These are phyloP conservation scores for Thereva nobilitata DNA, from an alignment of 2,888 invertebrate genomes.

Conservation along the genomic window DNA sequence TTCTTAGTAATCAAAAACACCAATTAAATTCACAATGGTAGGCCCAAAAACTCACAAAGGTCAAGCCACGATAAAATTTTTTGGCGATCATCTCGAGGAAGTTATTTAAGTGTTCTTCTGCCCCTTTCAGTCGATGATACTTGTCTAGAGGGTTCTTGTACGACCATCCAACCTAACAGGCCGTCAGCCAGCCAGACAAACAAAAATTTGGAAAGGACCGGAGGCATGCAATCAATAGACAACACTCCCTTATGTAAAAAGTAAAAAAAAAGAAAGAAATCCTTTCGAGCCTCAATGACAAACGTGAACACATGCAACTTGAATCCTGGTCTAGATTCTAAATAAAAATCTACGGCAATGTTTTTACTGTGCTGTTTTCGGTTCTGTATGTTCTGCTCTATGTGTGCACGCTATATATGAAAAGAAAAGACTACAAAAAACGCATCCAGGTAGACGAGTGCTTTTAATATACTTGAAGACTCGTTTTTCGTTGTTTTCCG, in stretches of 20 bases:
- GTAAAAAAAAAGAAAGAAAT: too few relatives aligned
- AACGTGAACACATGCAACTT: too few relatives aligned
- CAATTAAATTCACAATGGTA: too few relatives aligned
- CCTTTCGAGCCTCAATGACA: too few relatives aligned
- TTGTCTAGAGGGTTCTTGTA: constrained; percentile 22
- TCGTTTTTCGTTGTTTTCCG: constrained; percentile 38
- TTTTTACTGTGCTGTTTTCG: background rate
- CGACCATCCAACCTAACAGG: constrained; percentile 12
- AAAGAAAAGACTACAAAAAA: constrained; percentile 35
- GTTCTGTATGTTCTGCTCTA: background rate
- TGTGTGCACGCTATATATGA: background rate
- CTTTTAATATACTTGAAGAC: constrained; percentile 41
- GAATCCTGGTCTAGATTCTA: too few relatives aligned
- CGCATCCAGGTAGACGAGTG: constrained; percentile 37
- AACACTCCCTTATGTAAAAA: too few relatives aligned
- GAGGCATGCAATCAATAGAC: constrained; percentile 12
- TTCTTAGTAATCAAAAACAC: too few relatives aligned
- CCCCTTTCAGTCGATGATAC: constrained; percentile 22
- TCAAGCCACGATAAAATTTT: background rate
- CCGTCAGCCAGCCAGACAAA: background rate
- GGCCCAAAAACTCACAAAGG: too few relatives aligned
- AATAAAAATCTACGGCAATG: constrained; percentile 1
- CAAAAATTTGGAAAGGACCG: background rate
- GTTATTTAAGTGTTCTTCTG: constrained; percentile 17
- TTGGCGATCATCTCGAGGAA: constrained; percentile 4